Evolutionary conservation across 1,140 invertebrate genomes (phyloP).

Genomic region (Drosophila virilis): DNA sequence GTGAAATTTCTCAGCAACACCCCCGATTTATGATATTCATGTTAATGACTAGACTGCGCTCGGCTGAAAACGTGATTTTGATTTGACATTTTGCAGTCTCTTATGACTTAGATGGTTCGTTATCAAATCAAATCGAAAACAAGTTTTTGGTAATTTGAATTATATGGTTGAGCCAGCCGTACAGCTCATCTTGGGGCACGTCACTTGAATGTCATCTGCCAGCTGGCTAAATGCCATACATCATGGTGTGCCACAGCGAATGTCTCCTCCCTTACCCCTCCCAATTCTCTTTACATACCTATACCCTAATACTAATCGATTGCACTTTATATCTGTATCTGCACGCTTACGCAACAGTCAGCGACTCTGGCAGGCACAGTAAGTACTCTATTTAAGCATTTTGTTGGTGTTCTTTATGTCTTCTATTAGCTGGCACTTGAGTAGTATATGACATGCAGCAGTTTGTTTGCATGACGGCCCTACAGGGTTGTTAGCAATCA

Average conservation of each 20-base stretch:
- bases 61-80: slow-evolving; percentile 77
- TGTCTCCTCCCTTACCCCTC: not conserved
- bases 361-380: slow-evolving; percentile 54
- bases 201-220: slow-evolving; percentile 71
- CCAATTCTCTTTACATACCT: slow-evolving; percentile 18
- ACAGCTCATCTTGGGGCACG: slow-evolving; percentile 20
- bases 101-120: slow-evolving; percentile 22
- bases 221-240: slow-evolving; percentile 72
- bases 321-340: slow-evolving; percentile 70
- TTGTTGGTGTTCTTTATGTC: slow-evolving; percentile 17
- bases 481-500: no score
- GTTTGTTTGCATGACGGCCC: no score
- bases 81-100: slow-evolving; percentile 77
- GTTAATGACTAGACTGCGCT: slow-evolving; percentile 49
- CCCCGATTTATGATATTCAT: slow-evolving; percentile 44
- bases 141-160: slow-evolving; percentile 77
- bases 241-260: slow-evolving; percentile 7
- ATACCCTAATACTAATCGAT: slow-evolving; percentile 67
- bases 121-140: slow-evolving; percentile 82
- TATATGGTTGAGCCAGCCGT: slow-evolving; percentile 41
- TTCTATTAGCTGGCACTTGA: slow-evolving; percentile 12
- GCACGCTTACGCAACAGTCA: slow-evolving; percentile 72
- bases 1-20: slow-evolving; percentile 68
- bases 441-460: no score
- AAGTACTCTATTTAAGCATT: slow-evolving; percentile 52